Conservation (phyloP, 2,888 invertebrate species). For the Andrena flavipes region DNA sequence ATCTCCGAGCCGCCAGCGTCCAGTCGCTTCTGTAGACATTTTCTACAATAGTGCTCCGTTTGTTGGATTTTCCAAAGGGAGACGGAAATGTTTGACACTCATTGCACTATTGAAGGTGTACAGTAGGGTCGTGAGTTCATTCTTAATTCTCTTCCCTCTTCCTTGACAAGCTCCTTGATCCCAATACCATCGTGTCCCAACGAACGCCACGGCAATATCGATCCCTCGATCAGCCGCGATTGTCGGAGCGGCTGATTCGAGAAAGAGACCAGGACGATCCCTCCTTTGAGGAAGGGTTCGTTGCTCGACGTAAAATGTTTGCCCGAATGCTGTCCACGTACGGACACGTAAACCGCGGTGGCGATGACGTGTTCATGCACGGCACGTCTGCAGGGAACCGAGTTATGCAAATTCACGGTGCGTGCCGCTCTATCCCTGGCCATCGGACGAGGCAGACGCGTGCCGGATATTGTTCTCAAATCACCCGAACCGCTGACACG, state of each 20-base stretch:
- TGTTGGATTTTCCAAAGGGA: too few species aligned
- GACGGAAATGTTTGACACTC: too few species aligned
- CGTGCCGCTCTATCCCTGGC: constrained; percentile 62
- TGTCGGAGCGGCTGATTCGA: neutral
- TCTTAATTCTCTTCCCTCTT: too few species aligned
- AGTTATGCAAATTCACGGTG: constrained; percentile 76
- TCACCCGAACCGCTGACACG: constrained; percentile 43
- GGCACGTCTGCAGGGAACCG: constrained; percentile 65
- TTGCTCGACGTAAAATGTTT: neutral
- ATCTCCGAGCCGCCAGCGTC: too few species aligned
- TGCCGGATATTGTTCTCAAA: constrained; percentile 64
- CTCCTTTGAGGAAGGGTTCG: neutral
- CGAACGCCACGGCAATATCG: neutral
- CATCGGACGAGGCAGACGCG: constrained; percentile 46
- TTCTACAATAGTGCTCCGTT: too few species aligned
- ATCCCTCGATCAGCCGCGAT: neutral
- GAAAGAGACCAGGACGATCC: neutral
- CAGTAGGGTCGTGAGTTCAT: too few species aligned
- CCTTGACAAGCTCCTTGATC: too few species aligned
- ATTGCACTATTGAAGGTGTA: too few species aligned
- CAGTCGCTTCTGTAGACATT: too few species aligned
- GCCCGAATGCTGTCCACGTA: constrained; percentile 52
- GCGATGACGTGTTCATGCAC: constrained; percentile 53
- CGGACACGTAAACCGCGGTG: constrained; percentile 20
- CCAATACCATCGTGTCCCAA: neutral